These are phyloP conservation scores for Nyctibius grandis DNA, from an alignment of 2,797 vertebrate genomes.

Conservation along the genomic window DNA sequence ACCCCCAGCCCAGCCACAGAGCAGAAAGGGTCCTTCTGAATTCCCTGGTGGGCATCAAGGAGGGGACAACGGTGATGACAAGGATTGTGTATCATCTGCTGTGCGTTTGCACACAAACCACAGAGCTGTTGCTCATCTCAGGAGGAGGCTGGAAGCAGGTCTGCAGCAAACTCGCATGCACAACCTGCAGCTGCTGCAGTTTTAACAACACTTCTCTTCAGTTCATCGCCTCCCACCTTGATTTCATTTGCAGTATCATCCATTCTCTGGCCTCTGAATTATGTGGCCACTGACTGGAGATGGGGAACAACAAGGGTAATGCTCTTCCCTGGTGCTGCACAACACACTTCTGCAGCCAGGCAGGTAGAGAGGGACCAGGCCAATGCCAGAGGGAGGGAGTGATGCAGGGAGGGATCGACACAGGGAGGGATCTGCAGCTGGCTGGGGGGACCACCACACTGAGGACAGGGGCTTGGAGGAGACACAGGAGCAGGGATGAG, in stretches of 20 bases:
- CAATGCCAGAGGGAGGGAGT: accelerated
- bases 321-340: not conserved
- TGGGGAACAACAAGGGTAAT: not conserved
- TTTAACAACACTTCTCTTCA: not conserved
- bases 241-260: not conserved
- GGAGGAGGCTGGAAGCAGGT: not conserved
- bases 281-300: not conserved
- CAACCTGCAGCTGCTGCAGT: not conserved
- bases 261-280: not conserved
- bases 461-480: not conserved
- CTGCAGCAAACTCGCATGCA: not conserved
- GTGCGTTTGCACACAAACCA: not conserved
- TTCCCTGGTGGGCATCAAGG: not conserved
- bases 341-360: not conserved
- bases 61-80: not conserved
- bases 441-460: accelerated
- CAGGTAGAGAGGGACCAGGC: not conserved
- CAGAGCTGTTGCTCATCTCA: not conserved
- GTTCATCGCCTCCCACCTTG: accelerated
- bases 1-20: not conserved
- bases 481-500: not conserved
- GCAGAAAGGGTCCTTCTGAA: not conserved
- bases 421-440: not conserved
- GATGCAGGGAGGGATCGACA: not conserved
- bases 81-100: not conserved